Conservation (phyloP, 2,888 invertebrate genomes). For the Smittia aterrima region DNA sequence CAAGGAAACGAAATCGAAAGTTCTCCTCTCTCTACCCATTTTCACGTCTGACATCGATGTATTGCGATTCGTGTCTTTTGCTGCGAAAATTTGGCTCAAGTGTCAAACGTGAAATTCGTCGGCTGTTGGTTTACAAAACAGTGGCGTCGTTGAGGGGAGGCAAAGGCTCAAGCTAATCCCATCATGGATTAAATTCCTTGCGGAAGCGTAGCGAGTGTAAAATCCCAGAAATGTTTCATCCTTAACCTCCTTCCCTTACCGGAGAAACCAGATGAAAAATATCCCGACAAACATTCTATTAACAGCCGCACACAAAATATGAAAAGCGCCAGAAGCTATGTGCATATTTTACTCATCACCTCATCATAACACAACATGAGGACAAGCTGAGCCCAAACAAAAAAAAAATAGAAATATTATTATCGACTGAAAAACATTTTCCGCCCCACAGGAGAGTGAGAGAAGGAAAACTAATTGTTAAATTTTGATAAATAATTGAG, state of each 20-base stretch:
- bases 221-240: too few species aligned
- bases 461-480: slow-evolving; percentile 29
- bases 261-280: not conserved
- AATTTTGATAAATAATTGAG: slow-evolving; percentile 33
- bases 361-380: slow-evolving; percentile 9
- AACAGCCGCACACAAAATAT: slow-evolving; percentile 7
- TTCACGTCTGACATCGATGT: slow-evolving; percentile 4
- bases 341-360: slow-evolving; percentile 18
- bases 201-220: not conserved
- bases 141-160: not conserved
- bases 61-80: not conserved
- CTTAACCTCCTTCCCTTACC: too few species aligned
- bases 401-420: too few species aligned
- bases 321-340: not conserved
- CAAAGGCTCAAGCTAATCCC: not conserved
- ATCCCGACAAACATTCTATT: slow-evolving; percentile 7
- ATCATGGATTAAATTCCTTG: not conserved
- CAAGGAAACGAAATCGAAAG: not conserved
- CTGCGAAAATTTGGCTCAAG: slow-evolving; percentile 20
- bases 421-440: not conserved
- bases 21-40: not conserved
- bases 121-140: not conserved
- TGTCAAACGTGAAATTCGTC: slow-evolving; percentile 21
- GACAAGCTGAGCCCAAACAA: not conserved
- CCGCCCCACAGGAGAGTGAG: not conserved